Conservation (phyloP, 2,888 invertebrate species). For the Sepioteuthis lessoniana region DNA sequence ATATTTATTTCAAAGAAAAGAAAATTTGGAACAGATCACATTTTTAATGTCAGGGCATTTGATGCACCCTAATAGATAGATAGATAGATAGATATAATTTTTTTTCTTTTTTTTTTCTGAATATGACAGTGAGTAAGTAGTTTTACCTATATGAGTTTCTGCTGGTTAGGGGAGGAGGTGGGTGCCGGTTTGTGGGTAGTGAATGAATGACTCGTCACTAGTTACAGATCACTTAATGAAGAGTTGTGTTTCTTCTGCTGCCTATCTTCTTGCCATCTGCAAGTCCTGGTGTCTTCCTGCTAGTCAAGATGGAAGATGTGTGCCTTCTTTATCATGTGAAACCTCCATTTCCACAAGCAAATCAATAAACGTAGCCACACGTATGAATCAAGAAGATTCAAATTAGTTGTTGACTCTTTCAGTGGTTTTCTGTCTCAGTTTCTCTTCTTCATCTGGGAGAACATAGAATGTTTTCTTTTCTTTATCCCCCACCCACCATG, state of each 20-base stretch:
- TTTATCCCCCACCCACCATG: neutral
- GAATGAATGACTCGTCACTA: neutral
- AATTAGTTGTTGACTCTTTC: neutral
- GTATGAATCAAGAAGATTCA: slow-evolving; percentile 33
- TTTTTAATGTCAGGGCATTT: too few relatives aligned
- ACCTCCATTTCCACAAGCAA: neutral
- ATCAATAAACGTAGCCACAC: neutral
- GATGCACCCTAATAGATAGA: too few relatives aligned
- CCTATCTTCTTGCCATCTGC: neutral
- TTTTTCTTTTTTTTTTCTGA: neutral
- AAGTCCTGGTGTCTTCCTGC: neutral
- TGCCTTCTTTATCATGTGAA: neutral
- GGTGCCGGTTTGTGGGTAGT: neutral
- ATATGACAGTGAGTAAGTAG: neutral
- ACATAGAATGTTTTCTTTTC: too few relatives aligned
- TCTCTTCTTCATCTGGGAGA: neutral
- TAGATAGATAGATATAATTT: too few relatives aligned
- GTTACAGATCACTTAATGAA: neutral
- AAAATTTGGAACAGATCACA: too few relatives aligned
- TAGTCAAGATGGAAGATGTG: neutral
- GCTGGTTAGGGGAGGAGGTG: neutral
- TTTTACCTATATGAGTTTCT: neutral
- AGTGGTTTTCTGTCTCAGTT: neutral
- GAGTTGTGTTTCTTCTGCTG: neutral
- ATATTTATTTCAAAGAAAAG: too few relatives aligned